Evolutionary conservation across 35 echinoderm and acorn worm genomes (phyloP), one percentile per base, ranked within the genome.

Genomic region (Heliocidaris erythrogramma): DNA sequence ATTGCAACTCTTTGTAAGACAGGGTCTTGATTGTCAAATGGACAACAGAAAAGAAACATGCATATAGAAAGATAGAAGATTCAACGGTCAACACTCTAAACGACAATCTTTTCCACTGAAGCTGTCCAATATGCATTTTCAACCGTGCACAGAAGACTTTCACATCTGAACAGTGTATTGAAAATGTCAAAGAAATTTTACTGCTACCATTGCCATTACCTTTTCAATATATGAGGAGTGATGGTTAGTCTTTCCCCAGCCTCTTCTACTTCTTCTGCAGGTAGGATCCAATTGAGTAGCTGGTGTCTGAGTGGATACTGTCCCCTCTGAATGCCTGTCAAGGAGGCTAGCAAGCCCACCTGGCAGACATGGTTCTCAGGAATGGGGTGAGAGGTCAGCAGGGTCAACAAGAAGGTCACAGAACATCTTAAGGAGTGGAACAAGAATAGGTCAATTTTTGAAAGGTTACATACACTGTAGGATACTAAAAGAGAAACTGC

Each of bases 221-320:
- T 71, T 69, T 90, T 94, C 42, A 97, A 85, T 69, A 93, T 48
- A 56, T 88, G 95, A 7, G 92, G 91, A 7, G 48, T 71, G 29
- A 97, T 18, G 4, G 91, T 52, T 90, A 92, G 88, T 94, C 94
- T 97, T 59, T 96, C 94, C 48, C 94, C 95, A 94, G 85, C 60
- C 48, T 97, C 97, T 42, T 93, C 93, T 50, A 94, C 93, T 8
- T 97, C 97, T 65, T 97, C 95, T 30, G 94, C 47, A 48, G 95
- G 94, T 35, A 97, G 93, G 32, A 97, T 85, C 97, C 97, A 97
- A 18, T 95, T 94, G 17, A 97, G 85, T 32, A 97, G 85, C 85
- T 97, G 95, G 85, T 94, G 95, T 53, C 97, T 95, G 18, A 96
- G 71, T 24, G 97, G 97, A 60, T 93, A 94, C 24, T 61, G 95